These are phyloP conservation scores for Chorisops tibialis DNA, from an alignment of 2,888 invertebrate species.

Conservation along the genomic window DNA sequence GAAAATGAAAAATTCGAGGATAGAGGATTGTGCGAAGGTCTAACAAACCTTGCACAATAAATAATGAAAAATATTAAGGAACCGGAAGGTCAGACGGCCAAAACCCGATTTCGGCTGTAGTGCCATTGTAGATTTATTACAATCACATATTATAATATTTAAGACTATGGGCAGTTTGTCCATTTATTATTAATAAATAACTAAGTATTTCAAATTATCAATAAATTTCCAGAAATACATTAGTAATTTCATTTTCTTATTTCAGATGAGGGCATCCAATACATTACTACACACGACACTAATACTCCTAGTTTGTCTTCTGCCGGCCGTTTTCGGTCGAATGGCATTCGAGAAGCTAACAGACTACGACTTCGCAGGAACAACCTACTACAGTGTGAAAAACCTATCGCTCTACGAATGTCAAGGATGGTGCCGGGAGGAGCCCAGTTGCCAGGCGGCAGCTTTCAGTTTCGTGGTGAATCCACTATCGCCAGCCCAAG, in stretches of 20 bases:
- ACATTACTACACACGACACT: conserved; percentile 26
- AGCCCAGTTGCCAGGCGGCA: conserved; percentile 87
- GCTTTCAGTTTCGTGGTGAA: conserved; percentile 92
- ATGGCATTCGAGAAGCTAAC: conserved; percentile 92
- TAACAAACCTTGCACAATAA: too few species aligned
- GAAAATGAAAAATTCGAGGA: too few species aligned
- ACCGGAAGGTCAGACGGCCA: too few species aligned
- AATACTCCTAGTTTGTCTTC: conserved; percentile 36
- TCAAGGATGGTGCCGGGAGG: conserved; percentile 92
- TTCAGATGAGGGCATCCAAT: conserved; percentile 31
- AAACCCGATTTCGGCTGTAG: too few species aligned
- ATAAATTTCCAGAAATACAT: too few species aligned
- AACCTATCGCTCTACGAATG: conserved; percentile 91
- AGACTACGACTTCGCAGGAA: conserved; percentile 86
- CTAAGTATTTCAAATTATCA: too few species aligned
- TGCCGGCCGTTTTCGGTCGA: conserved; percentile 60
- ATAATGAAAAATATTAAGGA: too few species aligned
- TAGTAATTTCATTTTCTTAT: neutral
- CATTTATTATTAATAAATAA: too few species aligned
- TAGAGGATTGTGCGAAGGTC: too few species aligned
- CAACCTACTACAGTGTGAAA: conserved; percentile 86
- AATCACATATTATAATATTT: too few species aligned
- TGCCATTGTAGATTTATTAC: too few species aligned
- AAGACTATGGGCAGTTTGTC: too few species aligned
- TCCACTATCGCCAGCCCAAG: conserved; percentile 86